A percentile compares a stretch with the other conserved stretches of the same genome.
Evolutionary conservation across 2,113 vertebrate species (phyloP).

Genomic region (Hippolais icterina): DNA sequence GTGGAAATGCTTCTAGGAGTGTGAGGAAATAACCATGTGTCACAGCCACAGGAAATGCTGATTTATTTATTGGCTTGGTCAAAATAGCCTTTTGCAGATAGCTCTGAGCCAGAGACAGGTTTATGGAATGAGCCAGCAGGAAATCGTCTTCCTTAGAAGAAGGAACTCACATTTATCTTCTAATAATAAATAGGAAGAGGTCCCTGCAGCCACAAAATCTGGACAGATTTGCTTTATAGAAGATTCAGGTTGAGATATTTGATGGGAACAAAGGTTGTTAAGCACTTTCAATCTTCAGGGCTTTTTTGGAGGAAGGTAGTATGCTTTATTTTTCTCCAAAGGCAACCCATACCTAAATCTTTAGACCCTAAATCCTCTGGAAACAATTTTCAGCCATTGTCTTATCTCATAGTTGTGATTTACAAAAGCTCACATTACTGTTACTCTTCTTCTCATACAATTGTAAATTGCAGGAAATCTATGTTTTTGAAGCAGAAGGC

Average conservation of each 20-base stretch:
- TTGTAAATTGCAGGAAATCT: not conserved
- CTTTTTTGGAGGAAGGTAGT: accelerated
- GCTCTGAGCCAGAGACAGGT: not conserved
- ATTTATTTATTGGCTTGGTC: slow-evolving; percentile 24
- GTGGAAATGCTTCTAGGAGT: slow-evolving; percentile 17
- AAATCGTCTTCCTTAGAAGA: not conserved
- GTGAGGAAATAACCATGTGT: slow-evolving; percentile 6
- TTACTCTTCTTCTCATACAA: not conserved
- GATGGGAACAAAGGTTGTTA: not conserved
- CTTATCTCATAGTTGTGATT: not conserved
- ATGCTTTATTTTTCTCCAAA: not conserved
- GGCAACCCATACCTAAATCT: not conserved
- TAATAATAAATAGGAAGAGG: slow-evolving; percentile 13
- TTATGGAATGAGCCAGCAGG: slow-evolving; percentile 9
- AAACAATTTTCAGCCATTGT: not conserved
- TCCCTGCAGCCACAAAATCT: not conserved
- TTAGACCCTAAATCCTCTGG: not conserved
- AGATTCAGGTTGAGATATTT: not conserved
- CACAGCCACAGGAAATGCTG: slow-evolving; percentile 45
- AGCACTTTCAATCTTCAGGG: not conserved
- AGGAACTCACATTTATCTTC: not conserved
- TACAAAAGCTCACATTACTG: not conserved
- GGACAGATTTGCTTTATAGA: not conserved
- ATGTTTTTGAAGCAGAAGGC: not conserved
- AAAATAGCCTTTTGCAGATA: not conserved